These are phyloP conservation scores for Adrianichthys oophorus DNA, from an alignment of 2,797 vertebrate species.

Conservation along the genomic window DNA sequence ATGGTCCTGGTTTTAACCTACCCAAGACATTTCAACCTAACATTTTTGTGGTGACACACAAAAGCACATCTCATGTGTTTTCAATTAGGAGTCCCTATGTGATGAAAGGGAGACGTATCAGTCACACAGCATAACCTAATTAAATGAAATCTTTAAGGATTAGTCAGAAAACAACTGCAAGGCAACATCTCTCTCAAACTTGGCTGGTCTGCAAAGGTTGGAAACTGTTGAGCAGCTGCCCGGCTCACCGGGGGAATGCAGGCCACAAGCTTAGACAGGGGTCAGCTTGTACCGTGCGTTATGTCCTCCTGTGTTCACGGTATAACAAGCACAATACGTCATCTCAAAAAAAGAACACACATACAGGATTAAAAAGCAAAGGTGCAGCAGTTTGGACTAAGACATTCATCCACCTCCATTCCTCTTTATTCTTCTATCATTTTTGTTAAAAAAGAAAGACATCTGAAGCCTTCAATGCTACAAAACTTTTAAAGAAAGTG, in stretches of 20 bases:
- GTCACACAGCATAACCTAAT: no score
- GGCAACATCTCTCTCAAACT: slow-evolving; percentile 37
- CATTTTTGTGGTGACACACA: no score
- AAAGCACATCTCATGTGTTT: no score
- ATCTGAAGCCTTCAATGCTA: no score
- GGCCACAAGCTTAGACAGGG: slow-evolving; percentile 27
- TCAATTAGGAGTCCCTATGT: slow-evolving; percentile 4
- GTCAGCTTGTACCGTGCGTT: slow-evolving; percentile 15
- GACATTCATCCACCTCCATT: no score
- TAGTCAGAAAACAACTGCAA: slow-evolving; percentile 37
- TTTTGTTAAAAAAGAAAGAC: no score
- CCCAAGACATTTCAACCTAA: no score
- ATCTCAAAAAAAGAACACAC: not conserved
- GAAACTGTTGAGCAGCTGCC: slow-evolving; percentile 45
- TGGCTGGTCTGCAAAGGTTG: slow-evolving; percentile 41
- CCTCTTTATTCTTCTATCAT: no score
- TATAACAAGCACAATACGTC: slow-evolving; percentile 4
- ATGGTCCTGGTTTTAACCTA: not conserved
- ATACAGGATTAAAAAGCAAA: slow-evolving; percentile 3
- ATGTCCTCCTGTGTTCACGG: slow-evolving; percentile 1
- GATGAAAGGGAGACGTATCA: not conserved
- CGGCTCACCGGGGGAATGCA: slow-evolving; percentile 8
- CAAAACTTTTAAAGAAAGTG: no score
- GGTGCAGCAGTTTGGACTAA: not conserved
- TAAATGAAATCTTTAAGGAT: slow-evolving; percentile 9